These are phyloP conservation scores for Willowsia nigromaculata DNA, from an alignment of 2,888 invertebrate genomes.

Conservation along the genomic window DNA sequence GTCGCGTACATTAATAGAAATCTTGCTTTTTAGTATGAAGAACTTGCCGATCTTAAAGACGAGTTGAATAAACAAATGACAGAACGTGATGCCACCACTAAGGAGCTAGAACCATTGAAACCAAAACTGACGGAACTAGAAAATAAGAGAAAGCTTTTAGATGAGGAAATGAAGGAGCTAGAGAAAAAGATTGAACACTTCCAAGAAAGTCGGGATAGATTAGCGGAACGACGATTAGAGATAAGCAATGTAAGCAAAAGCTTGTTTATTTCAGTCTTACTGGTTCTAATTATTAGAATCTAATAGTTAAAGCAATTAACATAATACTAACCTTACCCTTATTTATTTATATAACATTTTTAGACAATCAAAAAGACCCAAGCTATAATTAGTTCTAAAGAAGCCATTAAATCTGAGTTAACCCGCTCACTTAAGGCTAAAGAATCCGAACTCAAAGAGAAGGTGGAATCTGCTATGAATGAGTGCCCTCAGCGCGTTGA, in stretches of 20 bases:
- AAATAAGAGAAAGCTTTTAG: neutral
- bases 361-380: conserved; percentile 12
- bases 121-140: conserved; percentile 37
- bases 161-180: conserved; percentile 23
- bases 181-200: neutral
- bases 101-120: conserved; percentile 28
- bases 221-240: neutral
- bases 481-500: conserved; percentile 24
- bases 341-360: neutral
- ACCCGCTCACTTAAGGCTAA: neutral
- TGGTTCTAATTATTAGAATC: neutral
- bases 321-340: no score
- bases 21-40: conserved; percentile 54
- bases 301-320: no score
- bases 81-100: conserved; percentile 10
- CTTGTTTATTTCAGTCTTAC: neutral
- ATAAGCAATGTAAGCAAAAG: conserved; percentile 40
- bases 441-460: conserved; percentile 17
- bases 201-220: conserved; percentile 19
- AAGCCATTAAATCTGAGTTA: neutral
- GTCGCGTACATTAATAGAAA: neutral
- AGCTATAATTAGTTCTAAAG: neutral
- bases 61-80: neutral
- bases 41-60: conserved; percentile 46
- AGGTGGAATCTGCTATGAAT: conserved; percentile 11